phyloP scores from a whole-genome alignment of 2,113 vertebrate species.

The Eira barbara region DNA sequence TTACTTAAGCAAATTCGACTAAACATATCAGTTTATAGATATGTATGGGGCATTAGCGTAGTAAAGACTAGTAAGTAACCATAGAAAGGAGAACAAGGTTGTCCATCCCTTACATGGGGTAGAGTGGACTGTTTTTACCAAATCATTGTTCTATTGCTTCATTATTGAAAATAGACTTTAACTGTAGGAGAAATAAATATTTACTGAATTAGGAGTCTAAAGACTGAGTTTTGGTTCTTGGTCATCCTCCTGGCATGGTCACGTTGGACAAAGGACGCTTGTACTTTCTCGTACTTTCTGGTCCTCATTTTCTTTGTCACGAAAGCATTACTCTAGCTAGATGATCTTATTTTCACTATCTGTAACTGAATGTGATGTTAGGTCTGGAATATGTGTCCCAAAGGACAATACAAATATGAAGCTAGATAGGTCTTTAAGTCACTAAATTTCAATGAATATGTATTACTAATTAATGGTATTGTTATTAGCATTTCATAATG shows the following conservation, averaged over 20 bases:
- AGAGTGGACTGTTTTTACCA: neutral
- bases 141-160: neutral
- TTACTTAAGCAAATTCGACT: neutral
- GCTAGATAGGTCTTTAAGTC: constrained; percentile 26
- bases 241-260: neutral
- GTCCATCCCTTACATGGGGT: neutral
- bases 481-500: constrained; percentile 60
- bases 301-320: neutral
- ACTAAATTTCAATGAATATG: constrained; percentile 72
- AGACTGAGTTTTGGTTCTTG: neutral
- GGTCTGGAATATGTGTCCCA: constrained; percentile 46
- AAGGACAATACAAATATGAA: constrained; percentile 57
- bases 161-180: neutral
- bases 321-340: neutral
- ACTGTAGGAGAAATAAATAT: constrained; percentile 7
- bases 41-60: neutral
- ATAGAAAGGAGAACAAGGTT: neutral
- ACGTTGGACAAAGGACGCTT: neutral
- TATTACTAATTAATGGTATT: constrained; percentile 63
- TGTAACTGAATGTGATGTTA: neutral
- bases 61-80: neutral
- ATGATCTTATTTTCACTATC: neutral
- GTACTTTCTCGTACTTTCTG: neutral
- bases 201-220: neutral
- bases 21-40: neutral